Evolutionary conservation across 2,113 vertebrate genomes (phyloP).

Genomic region (Charina bottae): DNA sequence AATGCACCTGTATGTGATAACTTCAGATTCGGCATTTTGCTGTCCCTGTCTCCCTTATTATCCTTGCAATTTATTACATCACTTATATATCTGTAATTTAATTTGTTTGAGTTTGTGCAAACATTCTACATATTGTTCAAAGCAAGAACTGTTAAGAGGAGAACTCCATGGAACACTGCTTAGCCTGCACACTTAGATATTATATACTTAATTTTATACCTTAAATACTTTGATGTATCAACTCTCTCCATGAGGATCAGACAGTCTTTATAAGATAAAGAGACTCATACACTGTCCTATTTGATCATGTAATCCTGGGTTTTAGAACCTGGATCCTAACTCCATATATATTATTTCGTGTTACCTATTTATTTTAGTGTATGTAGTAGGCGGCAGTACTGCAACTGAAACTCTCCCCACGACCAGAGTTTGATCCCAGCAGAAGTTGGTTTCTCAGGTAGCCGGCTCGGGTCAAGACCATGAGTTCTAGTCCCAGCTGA

Average conservation of each 20-base stretch:
- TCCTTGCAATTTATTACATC: slow-evolving; percentile 20
- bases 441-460: too few relatives aligned
- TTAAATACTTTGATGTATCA: neutral
- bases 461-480: too few relatives aligned
- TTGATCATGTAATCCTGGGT: neutral
- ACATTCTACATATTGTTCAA: slow-evolving; percentile 33
- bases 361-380: neutral
- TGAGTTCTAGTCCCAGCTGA: too few relatives aligned
- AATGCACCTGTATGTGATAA: slow-evolving; percentile 58
- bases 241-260: neutral
- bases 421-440: too few relatives aligned
- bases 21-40: slow-evolving; percentile 45
- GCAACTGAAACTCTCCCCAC: too few relatives aligned
- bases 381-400: too few relatives aligned
- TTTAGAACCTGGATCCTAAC: neutral
- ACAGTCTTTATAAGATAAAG: neutral
- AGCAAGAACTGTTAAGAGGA: neutral
- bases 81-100: slow-evolving; percentile 21
- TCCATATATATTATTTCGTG: neutral
- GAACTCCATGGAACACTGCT: slow-evolving; percentile 35
- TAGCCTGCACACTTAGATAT: slow-evolving; percentile 31
- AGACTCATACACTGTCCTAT: neutral
- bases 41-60: slow-evolving; percentile 36
- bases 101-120: slow-evolving; percentile 29
- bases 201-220: neutral